Percentiles rank a stretch among this genome's conserved stretches.
Evolutionary conservation across 2,797 vertebrate species (phyloP).

Genomic region (Erethizon dorsatum): DNA sequence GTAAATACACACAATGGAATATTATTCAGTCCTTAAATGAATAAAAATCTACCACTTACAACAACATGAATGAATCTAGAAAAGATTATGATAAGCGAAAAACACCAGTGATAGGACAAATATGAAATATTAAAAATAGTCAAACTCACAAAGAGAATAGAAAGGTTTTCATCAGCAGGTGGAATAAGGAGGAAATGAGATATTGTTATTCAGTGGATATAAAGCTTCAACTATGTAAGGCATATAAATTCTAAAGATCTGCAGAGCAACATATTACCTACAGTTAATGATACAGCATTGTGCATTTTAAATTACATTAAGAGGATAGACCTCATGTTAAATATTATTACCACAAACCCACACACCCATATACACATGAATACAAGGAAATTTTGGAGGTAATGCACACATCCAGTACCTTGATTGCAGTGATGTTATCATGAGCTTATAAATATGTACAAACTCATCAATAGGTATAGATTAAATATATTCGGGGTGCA

Average conservation of each 20-base stretch:
- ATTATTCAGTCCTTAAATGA: not conserved
- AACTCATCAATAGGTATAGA: not conserved
- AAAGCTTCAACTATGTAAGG: not conserved
- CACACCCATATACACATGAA: not conserved
- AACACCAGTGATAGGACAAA: not conserved
- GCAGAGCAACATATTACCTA: not conserved
- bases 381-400: not conserved
- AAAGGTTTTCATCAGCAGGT: not conserved
- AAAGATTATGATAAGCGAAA: not conserved
- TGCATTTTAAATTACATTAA: not conserved
- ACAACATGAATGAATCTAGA: not conserved
- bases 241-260: not conserved
- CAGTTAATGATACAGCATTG: not conserved
- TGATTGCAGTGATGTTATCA: not conserved
- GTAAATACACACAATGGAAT: not conserved
- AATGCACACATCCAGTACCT: not conserved
- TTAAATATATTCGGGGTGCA: not conserved
- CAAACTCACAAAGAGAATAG: not conserved
- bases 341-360: not conserved
- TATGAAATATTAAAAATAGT: not conserved
- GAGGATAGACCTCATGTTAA: not conserved
- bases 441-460: not conserved
- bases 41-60: not conserved
- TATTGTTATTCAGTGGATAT: not conserved
- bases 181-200: not conserved